These are phyloP conservation scores for cat (Felis catus) DNA, from an alignment of 2,113 vertebrate genomes.

Conservation along the genomic window F.catus_Fca126_mat1.0 CM031425.1:34157001-34157500, in stretches of 20 bases:
- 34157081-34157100: not conserved
- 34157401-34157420: rapidly evolving
- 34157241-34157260: not conserved
- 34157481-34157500: not conserved
- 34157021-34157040: not conserved
- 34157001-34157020: not conserved
- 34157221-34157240: not conserved
- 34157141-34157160: not conserved
- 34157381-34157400: too few relatives aligned
- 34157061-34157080: not conserved
- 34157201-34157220: not conserved
- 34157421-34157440: not conserved
- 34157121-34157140: not conserved
- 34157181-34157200: not conserved
- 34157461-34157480: too few relatives aligned
- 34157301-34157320: not conserved
- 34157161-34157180: not conserved
- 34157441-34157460: not conserved
- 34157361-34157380: too few relatives aligned
- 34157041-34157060: not conserved
- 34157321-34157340: rapidly evolving
- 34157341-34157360: too few relatives aligned
- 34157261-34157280: not conserved
- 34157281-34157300: not conserved
- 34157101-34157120: not conserved